Percentiles rank a stretch among this genome's conserved stretches.
Conservation (phyloP, 2,797 vertebrate genomes). For the Lophius americanus region DNA sequence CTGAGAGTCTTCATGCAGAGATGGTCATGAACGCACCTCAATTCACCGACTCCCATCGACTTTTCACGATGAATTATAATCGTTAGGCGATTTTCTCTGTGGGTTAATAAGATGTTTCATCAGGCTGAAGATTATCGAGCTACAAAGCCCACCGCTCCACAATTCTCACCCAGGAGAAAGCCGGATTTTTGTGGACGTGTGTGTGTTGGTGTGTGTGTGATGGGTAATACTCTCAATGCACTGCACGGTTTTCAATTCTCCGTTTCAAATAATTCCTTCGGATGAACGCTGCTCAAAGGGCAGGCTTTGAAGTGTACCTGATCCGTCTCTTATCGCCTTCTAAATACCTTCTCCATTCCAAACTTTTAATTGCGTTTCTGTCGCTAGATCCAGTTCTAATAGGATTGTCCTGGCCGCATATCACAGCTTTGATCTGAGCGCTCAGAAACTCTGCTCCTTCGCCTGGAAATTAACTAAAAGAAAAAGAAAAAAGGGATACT, state of each 20-base stretch:
- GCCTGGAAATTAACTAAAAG: slow-evolving; percentile 60
- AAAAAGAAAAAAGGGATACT: neutral
- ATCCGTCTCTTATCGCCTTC: slow-evolving; percentile 66
- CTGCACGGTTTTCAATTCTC: slow-evolving; percentile 57
- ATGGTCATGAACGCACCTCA: neutral
- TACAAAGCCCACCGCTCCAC: slow-evolving; percentile 36
- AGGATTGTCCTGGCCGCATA: slow-evolving; percentile 70
- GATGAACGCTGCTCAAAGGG: slow-evolving; percentile 60
- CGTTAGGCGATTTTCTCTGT: neutral
- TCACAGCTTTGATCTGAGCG: slow-evolving; percentile 66
- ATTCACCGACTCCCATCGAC: neutral
- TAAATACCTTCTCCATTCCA: slow-evolving; percentile 65
- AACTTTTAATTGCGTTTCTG: slow-evolving; percentile 81
- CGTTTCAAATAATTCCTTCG: slow-evolving; percentile 71
- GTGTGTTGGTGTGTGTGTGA: too few species aligned
- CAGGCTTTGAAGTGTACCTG: slow-evolving; percentile 74
- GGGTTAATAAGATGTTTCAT: slow-evolving; percentile 43
- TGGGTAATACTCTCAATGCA: slow-evolving; percentile 43
- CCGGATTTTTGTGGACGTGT: slow-evolving; percentile 14
- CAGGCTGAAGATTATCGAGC: slow-evolving; percentile 34
- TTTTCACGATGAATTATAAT: slow-evolving; percentile 6
- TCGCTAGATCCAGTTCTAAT: slow-evolving; percentile 70
- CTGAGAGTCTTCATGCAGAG: neutral
- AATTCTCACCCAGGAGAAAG: slow-evolving; percentile 42
- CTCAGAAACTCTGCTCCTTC: slow-evolving; percentile 60